Base-by-base conservation (phyloP, 2,888 invertebrate genomes). In the Caenorhabditis sp. region DNA sequence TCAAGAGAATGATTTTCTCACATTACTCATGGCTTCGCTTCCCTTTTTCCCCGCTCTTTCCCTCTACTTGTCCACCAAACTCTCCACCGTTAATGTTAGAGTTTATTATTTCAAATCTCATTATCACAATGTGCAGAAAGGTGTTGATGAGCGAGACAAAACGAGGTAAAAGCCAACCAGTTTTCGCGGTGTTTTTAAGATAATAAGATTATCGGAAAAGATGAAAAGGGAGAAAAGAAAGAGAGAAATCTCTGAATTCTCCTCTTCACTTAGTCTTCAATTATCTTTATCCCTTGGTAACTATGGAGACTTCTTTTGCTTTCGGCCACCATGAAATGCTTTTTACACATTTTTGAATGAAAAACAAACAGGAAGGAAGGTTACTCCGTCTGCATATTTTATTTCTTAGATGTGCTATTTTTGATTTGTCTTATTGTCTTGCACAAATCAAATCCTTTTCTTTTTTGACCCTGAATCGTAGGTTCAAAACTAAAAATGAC, bases 11-110 rank as follows among this genome's bases (percentile, higher is more conserved):
- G 40, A 76, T 76, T 76, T 76, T 76, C 76, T 68, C 67, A 67
- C 67, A 76, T 76, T 67, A 76, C 67, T 76, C 76, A 76, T 61
- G 60, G 67, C 67, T 67, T 76, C 67, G 26, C 58, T 28, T n/a
- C 60, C 35, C 44, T 24, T 15, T 26, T 37, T 35, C 35, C 53
- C 47, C 56, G 40, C 62, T 50, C 26, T 61, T 47, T 44, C 32
- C 35, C 28, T 20, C n/a, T 15, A 61, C 58, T 55, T 20, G 61
- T 56, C 61, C 58, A 2, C 40, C 40, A 40, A 32, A 24, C 60
- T 60, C 24, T 11, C 5, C 24, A 35, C 35, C 24, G 24, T 0
- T 22, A 20, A 44, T 55, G 15, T 1, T 47, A n/a, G 26, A 65
- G 37, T 71, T 65, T 35, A 72, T 65, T 65, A 56, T 58, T 35